These are phyloP conservation scores for Sympetrum striolatum DNA, from an alignment of 2,888 invertebrate genomes.

Conservation along the genomic window DNA sequence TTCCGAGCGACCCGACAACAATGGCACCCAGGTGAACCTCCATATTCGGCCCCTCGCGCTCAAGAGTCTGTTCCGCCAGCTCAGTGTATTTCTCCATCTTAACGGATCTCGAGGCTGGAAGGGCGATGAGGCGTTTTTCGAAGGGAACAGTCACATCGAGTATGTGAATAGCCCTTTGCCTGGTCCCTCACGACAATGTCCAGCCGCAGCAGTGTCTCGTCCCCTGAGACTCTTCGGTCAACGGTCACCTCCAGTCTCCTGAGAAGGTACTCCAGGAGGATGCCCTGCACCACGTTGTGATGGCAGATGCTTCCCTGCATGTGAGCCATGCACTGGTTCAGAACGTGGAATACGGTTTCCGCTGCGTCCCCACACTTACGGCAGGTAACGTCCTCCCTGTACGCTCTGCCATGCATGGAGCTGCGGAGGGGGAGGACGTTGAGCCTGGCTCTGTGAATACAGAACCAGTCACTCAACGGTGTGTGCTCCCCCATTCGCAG, in stretches of 20 bases:
- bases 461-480: neutral
- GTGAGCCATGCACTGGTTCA: constrained; percentile 54
- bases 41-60: constrained; percentile 43
- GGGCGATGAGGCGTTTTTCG: constrained; percentile 52
- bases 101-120: constrained; percentile 50
- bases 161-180: constrained; percentile 49
- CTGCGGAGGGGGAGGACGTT: constrained; percentile 52
- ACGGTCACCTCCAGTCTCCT: constrained; percentile 36
- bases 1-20: constrained; percentile 51
- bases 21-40: constrained; percentile 51
- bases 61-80: constrained; percentile 49
- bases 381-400: constrained; percentile 51
- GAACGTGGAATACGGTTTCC: constrained; percentile 56
- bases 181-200: constrained; percentile 51
- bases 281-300: constrained; percentile 44
- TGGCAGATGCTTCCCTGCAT: constrained; percentile 52
- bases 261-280: neutral
- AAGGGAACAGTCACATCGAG: constrained; percentile 54
- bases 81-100: constrained; percentile 52
- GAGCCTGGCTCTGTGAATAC: constrained; percentile 54
- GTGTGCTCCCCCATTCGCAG: neutral
- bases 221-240: constrained; percentile 47
- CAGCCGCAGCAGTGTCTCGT: constrained; percentile 48
- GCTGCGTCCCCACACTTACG: constrained; percentile 51
- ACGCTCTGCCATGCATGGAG: constrained; percentile 45